Conservation (phyloP, 2,797 vertebrate genomes). For the Melanogrammus aeglefinus region DNA sequence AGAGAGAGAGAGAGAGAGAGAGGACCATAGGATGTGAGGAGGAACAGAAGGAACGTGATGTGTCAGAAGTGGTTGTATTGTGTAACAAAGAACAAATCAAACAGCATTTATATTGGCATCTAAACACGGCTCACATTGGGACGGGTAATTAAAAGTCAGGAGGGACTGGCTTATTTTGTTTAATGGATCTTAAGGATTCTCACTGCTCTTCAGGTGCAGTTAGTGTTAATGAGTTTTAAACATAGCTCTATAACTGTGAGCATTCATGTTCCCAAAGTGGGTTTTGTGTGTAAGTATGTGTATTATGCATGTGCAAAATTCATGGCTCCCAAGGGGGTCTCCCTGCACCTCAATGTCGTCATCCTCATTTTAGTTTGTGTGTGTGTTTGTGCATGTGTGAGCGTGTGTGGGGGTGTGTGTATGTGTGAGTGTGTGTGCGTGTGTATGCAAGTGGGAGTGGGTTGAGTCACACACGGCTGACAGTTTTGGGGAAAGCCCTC, state of each 20-base stretch:
- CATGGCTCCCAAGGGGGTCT: slow-evolving; percentile 27
- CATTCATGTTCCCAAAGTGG: background rate
- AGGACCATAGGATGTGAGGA: background rate
- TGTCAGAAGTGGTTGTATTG: background rate
- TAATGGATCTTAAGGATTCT: no score
- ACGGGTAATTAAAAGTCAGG: background rate
- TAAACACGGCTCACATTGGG: background rate
- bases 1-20: background rate
- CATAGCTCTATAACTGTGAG: no score
- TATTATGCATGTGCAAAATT: slow-evolving; percentile 10
- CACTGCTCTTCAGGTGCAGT: no score
- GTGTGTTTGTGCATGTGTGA: slow-evolving; percentile 34
- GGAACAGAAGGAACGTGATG: background rate
- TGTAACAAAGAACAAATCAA: background rate
- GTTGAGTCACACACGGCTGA: slow-evolving; percentile 47
- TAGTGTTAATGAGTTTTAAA: no score
- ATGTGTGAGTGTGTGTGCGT: no score
- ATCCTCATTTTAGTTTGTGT: background rate
- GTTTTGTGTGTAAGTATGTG: slow-evolving; percentile 12
- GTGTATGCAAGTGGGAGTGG: no score
- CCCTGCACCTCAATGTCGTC: slow-evolving; percentile 29
- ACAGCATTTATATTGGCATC: background rate
- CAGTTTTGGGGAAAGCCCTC: slow-evolving; percentile 24
- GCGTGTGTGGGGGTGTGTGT: no score
- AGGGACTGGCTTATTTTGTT: background rate